Evolutionary conservation across 2,797 vertebrate species (phyloP).

Genomic region (Dallia pectoralis): DNA sequence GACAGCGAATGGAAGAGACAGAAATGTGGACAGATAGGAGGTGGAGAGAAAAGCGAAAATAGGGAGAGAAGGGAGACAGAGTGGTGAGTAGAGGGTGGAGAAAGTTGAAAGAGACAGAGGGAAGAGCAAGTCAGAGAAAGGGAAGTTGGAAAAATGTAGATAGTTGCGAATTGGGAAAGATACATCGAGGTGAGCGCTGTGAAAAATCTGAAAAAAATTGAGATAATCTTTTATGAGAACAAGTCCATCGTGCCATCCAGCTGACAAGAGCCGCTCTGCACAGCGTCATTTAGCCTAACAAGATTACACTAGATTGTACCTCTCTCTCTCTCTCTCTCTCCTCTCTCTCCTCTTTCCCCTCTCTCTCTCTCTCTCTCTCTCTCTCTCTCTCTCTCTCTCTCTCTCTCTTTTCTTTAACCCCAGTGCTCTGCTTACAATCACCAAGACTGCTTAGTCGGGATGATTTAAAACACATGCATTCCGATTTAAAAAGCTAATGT

Average conservation of each 20-base stretch:
- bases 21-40: neutral
- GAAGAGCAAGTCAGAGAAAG: constrained; percentile 31
- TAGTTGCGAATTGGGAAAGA: constrained; percentile 36
- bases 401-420: constrained; percentile 6
- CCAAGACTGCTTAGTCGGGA: constrained; percentile 49
- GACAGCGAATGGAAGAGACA: neutral
- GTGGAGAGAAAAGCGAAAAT: neutral
- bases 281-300: constrained; percentile 79
- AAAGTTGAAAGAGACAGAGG: neutral
- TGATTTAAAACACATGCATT: constrained; percentile 78
- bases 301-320: constrained; percentile 73
- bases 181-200: constrained; percentile 46
- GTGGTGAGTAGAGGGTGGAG: neutral
- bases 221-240: constrained; percentile 63
- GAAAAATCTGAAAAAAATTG: constrained; percentile 51
- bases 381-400: constrained; percentile 47
- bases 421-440: constrained; percentile 76
- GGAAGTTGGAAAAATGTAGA: constrained; percentile 31
- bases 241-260: constrained; percentile 71
- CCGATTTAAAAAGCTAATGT: constrained; percentile 73
- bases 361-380: constrained; percentile 28
- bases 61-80: neutral
- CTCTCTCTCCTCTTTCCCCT: constrained; percentile 60
- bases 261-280: constrained; percentile 78
- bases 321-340: constrained; percentile 51